phyloP scores from a whole-genome alignment of 2,797 vertebrate genomes.

The Eulemur rubriventer region DNA sequence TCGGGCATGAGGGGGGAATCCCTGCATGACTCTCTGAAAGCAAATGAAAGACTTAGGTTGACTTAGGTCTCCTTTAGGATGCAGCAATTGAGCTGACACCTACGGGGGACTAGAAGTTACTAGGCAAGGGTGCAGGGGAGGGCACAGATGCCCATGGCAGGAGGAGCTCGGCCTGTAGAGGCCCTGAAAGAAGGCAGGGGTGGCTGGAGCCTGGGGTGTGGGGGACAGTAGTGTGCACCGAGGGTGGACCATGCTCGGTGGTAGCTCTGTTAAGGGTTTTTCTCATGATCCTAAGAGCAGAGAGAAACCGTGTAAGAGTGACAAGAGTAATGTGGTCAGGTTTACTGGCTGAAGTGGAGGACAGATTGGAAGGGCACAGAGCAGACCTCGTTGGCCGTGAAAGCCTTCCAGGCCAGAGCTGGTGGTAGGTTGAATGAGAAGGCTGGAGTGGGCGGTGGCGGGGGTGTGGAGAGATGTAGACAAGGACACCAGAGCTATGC shows the following conservation, averaged over 20 bases:
- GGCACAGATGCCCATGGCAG: background rate
- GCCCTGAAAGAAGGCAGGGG: background rate
- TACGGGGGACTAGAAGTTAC: background rate
- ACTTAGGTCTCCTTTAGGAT: background rate
- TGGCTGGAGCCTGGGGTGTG: accelerated
- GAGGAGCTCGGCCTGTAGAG: background rate
- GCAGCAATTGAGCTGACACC: background rate
- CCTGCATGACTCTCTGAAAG: background rate
- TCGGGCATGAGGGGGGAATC: background rate
- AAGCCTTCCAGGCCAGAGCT: background rate
- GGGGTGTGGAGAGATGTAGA: background rate
- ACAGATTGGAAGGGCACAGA: background rate
- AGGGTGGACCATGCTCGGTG: background rate
- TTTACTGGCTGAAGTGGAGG: background rate
- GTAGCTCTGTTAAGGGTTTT: background rate
- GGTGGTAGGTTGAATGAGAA: background rate
- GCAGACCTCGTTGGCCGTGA: background rate
- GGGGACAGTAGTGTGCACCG: background rate
- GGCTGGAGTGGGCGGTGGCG: accelerated
- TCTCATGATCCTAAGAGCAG: background rate
- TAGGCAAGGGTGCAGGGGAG: background rate
- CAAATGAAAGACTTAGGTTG: background rate
- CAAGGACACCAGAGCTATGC: background rate
- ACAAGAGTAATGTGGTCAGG: background rate
- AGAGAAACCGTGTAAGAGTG: background rate